Percentiles rank a stretch among this genome's conserved stretches.
Conservation (phyloP, 2,888 invertebrate species). For the Brachypterus glaber region DNA sequence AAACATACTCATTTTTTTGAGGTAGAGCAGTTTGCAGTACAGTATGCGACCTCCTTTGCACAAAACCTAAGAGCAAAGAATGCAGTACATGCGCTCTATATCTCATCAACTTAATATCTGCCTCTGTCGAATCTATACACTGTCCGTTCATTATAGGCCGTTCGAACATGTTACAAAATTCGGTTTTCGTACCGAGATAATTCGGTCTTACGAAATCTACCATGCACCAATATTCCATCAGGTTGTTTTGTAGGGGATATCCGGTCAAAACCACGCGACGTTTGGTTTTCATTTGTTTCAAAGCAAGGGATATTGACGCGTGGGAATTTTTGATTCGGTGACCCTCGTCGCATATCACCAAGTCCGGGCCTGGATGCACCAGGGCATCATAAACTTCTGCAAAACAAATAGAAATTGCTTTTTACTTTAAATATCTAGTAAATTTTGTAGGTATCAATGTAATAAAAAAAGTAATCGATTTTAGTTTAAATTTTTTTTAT, state of each 20-base stretch:
- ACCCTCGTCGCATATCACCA: conserved; percentile 93
- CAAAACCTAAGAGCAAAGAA: conserved; percentile 84
- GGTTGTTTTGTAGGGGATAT: conserved; percentile 95
- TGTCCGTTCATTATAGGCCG: conserved; percentile 97
- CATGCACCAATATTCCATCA: conserved; percentile 97
- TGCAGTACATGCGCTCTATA: conserved; percentile 93
- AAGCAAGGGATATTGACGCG: conserved; percentile 89
- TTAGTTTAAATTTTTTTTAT: too few species aligned
- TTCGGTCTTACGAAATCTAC: conserved; percentile 97
- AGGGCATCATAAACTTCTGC: conserved; percentile 73
- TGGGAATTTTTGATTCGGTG: conserved; percentile 97
- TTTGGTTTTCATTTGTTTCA: conserved; percentile 91
- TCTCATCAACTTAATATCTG: conserved; percentile 88
- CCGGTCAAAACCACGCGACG: conserved; percentile 93
- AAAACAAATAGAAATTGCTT: conserved; percentile 24
- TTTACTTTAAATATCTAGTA: too few species aligned
- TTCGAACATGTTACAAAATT: conserved; percentile 98
- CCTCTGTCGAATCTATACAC: conserved; percentile 91
- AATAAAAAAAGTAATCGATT: too few species aligned
- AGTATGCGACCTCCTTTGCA: conserved; percentile 88
- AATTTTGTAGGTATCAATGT: too few species aligned
- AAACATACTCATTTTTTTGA: conserved; percentile 89
- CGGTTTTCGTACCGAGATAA: conserved; percentile 91
- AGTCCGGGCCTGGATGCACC: conserved; percentile 85
- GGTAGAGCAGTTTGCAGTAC: conserved; percentile 89